phyloP scores from a whole-genome alignment of 1,140 invertebrate species.

The Heliconius eleuchia region DNA sequence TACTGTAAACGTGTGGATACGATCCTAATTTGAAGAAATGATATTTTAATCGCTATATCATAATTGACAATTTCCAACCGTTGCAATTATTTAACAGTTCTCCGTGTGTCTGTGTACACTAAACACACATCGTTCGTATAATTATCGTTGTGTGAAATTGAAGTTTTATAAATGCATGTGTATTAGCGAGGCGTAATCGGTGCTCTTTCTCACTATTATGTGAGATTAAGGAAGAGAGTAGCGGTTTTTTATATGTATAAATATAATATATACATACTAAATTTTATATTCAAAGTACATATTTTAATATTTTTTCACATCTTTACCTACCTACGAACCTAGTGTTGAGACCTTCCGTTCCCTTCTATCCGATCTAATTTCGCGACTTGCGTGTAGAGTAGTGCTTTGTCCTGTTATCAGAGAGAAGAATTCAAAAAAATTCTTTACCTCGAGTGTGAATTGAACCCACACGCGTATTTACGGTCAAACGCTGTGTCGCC shows the following conservation, averaged over 20 bases:
- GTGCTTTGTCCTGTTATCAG: not conserved
- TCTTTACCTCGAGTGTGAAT: not conserved
- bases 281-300: too few relatives aligned
- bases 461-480: not conserved
- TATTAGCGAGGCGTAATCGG: not conserved
- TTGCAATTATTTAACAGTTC: too few relatives aligned
- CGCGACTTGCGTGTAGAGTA: not conserved
- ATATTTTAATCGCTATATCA: not conserved
- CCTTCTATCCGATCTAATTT: not conserved
- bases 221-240: constrained; percentile 7
- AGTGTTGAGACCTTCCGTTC: not conserved
- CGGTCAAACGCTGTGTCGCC: not conserved
- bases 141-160: not conserved
- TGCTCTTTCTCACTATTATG: constrained; percentile 8
- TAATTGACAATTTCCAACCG: not conserved
- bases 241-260: not conserved
- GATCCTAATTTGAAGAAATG: too few relatives aligned
- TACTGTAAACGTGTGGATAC: too few relatives aligned
- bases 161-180: not conserved
- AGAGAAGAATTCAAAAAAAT: not conserved
- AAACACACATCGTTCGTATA: not conserved
- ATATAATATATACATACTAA: not conserved
- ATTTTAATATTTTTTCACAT: too few relatives aligned
- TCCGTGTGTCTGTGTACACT: not conserved
- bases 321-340: not conserved